Base-by-base conservation (phyloP, 2,888 invertebrate genomes). In the Sthenelais limicola region DNA sequence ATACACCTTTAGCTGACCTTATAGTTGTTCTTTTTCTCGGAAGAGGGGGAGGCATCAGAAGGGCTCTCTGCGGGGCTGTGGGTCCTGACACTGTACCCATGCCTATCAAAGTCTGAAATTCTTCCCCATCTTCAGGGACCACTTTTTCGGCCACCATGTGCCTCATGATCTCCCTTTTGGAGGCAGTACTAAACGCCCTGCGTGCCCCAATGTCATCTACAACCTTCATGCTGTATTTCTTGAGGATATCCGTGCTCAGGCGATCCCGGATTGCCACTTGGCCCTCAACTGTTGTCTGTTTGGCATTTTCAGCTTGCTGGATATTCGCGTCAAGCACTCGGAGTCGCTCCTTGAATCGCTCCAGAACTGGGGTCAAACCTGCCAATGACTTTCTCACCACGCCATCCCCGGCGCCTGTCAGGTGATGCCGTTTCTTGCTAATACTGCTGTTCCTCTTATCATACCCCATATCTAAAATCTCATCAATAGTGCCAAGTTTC, bases 341-440 rank as follows among this genome's bases (percentile, higher is more conserved):
- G 4, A 62, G 62, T 1, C 62, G 62, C 62, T 62, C 62, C 62
- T 62, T 62, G 62, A 62, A 62, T 15, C 62, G 35, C 38, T 62
- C 62, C 5, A 62, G 62, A 1, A 62, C 62, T 28, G 62, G 62
- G 35, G 62, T 62, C 7, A 62, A 43, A n/a, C 62, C 62, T 2
- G 62, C 62, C 62, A 62, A 43, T 12, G 62, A 62, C 1, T 12
- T 18, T 28, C 43, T 62, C 62, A 62, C 62, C 30, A 32, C 32
- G 3, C 32, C 18, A 3, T 35, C 62, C 24, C 38, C 38, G 1
- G 62, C 26, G 9, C 21, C 26, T 26, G 24, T 24, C 38, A 35
- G 62, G 2, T 32, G 56, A 18, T 38, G 62, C n/a, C 62, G 62
- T 26, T 62, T 33, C 15, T 62, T 62, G 62, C 38, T 35, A 24